A percentile compares a stretch with the other conserved stretches of the same genome.
Conservation (phyloP, 2,113 vertebrate genomes). For the Notarius lentiginosus region DNA sequence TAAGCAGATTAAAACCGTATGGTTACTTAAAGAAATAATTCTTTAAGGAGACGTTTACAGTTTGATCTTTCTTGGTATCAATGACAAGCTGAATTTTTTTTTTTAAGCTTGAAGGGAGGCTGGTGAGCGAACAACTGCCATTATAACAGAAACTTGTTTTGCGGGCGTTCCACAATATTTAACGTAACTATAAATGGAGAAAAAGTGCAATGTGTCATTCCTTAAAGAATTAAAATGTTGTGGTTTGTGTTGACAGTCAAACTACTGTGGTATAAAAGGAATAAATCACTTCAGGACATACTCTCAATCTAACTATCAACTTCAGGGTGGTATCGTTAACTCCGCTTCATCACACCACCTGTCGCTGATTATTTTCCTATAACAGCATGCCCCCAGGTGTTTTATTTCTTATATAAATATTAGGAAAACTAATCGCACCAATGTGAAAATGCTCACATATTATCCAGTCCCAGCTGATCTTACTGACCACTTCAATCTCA, state of each 20-base stretch:
- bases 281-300: neutral
- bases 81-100: too few species aligned
- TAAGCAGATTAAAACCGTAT: too few species aligned
- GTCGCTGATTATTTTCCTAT: neutral
- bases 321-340: neutral
- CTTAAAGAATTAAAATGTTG: neutral
- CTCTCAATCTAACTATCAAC: neutral
- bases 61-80: neutral
- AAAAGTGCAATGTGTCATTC: neutral
- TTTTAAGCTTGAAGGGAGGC: neutral
- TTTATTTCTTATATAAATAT: neutral
- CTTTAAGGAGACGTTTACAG: neutral
- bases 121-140: neutral
- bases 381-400: neutral
- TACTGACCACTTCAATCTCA: conserved; percentile 75
- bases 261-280: neutral
- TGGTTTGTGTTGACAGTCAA: neutral
- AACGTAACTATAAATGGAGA: neutral
- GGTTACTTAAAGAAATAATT: neutral
- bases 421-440: neutral
- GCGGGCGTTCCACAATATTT: neutral
- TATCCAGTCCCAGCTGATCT: conserved; percentile 79
- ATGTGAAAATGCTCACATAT: conserved; percentile 72
- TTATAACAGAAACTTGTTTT: neutral
- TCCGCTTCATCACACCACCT: neutral